phyloP scores from a whole-genome alignment of 1,140 invertebrate genomes.

The Lethrus apterus region DNA sequence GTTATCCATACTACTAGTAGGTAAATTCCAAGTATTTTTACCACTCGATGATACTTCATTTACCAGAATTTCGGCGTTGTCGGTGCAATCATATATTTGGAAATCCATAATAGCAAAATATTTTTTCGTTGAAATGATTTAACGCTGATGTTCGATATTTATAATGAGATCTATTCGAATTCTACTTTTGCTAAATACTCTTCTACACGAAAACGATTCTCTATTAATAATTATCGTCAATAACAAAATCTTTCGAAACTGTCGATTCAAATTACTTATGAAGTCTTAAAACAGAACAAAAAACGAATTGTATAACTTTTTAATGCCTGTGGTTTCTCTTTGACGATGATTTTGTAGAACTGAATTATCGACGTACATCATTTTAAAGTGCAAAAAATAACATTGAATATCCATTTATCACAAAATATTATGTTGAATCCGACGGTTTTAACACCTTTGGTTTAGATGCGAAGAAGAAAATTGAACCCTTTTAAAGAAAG shows the following conservation, averaged over 20 bases:
- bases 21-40: slow-evolving; percentile 30
- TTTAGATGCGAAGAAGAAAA: too few relatives aligned
- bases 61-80: slow-evolving; percentile 28
- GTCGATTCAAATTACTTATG: background rate
- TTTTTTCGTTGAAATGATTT: too few relatives aligned
- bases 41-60: slow-evolving; percentile 27
- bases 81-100: slow-evolving; percentile 31
- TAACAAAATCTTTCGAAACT: too few relatives aligned
- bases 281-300: slow-evolving; percentile 72
- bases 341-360: slow-evolving; percentile 71
- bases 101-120: slow-evolving; percentile 35
- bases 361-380: slow-evolving; percentile 59
- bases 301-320: slow-evolving; percentile 77
- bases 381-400: slow-evolving; percentile 36
- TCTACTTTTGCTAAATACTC: too few relatives aligned
- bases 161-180: too few relatives aligned
- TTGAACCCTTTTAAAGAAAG: too few relatives aligned
- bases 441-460: too few relatives aligned
- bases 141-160: too few relatives aligned
- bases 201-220: too few relatives aligned
- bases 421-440: too few relatives aligned
- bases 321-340: slow-evolving; percentile 71
- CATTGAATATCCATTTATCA: slow-evolving; percentile 40
- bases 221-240: too few relatives aligned
- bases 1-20: slow-evolving; percentile 33